These are phyloP conservation scores for Peucedramus taeniatus DNA, from an alignment of 2,113 vertebrate species.

Conservation along the genomic window DNA sequence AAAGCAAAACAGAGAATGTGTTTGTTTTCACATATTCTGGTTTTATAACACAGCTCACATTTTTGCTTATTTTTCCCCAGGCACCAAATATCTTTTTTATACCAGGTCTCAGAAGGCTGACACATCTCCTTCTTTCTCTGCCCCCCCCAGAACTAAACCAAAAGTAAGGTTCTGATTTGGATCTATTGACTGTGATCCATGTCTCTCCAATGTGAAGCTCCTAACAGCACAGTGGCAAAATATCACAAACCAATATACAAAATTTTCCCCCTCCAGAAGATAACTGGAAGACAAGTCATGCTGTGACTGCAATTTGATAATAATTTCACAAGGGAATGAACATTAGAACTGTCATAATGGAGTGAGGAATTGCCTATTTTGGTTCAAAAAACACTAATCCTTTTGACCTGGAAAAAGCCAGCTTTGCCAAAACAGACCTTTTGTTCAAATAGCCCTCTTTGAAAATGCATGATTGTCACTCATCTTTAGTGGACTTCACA, in stretches of 20 bases:
- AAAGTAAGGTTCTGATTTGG: not conserved
- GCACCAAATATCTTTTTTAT: not conserved
- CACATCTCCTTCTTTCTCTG: not conserved
- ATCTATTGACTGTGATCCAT: not conserved
- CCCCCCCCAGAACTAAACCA: not conserved
- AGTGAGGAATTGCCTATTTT: not conserved
- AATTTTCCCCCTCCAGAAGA: not conserved
- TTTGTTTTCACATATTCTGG: not conserved
- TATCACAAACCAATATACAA: not conserved
- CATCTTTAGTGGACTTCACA: not conserved
- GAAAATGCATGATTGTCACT: not conserved
- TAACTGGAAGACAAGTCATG: not conserved
- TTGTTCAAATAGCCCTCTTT: not conserved
- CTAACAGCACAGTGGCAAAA: not conserved
- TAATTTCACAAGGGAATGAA: slow-evolving; percentile 34
- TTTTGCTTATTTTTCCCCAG: not conserved
- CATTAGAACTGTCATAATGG: not conserved
- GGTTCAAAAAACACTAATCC: not conserved
- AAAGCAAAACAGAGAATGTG: not conserved
- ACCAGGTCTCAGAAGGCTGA: not conserved
- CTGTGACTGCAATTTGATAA: slow-evolving; percentile 6
- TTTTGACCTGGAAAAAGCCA: not conserved
- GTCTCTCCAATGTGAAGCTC: not conserved
- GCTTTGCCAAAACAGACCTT: not conserved
- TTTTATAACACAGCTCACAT: not conserved